These are phyloP conservation scores for Butorides virescens DNA, from an alignment of 2,113 vertebrate genomes.

Conservation along the genomic window DNA sequence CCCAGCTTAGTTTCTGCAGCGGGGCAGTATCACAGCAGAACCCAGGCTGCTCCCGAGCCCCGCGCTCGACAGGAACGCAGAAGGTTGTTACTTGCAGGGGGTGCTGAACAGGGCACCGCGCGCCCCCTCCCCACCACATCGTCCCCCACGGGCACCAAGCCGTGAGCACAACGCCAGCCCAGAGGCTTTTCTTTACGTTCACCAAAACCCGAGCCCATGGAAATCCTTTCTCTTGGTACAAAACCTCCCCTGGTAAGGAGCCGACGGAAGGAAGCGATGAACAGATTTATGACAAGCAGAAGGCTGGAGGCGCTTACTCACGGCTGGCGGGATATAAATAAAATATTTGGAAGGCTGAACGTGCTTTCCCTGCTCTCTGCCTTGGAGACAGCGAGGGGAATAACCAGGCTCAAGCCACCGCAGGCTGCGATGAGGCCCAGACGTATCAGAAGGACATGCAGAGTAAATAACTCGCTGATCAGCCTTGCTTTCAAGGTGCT, in stretches of 20 bases:
- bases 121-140: not conserved
- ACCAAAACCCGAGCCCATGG: not conserved
- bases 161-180: fast-evolving
- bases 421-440: not conserved
- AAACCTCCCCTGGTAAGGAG: not conserved
- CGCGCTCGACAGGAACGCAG: fast-evolving
- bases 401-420: fast-evolving
- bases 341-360: not conserved
- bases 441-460: fast-evolving
- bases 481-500: not conserved
- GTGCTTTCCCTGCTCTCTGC: not conserved
- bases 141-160: fast-evolving
- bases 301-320: conserved; percentile 23
- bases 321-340: not conserved
- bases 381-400: not conserved
- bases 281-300: not conserved
- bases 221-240: not conserved
- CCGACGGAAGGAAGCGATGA: not conserved
- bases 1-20: not conserved
- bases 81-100: fast-evolving
- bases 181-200: not conserved
- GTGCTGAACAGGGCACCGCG: not conserved
- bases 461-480: not conserved
- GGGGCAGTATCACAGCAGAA: not conserved
- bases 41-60: not conserved